These are phyloP conservation scores for Mus spretus DNA, from an alignment of 2,797 vertebrate species.

Conservation along the genomic window DNA sequence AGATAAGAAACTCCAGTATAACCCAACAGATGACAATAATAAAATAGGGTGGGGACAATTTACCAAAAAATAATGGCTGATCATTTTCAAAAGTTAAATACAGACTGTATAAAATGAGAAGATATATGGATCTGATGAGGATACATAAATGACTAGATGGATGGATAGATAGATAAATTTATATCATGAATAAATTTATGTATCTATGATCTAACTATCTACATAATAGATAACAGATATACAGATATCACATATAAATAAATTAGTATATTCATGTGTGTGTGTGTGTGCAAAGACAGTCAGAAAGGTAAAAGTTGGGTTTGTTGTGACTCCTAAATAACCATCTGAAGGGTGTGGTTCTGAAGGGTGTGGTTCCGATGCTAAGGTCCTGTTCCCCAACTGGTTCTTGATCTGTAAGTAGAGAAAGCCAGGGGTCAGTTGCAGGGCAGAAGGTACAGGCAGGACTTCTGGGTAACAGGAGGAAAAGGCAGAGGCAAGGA, in stretches of 20 bases:
- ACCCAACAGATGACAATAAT: background rate
- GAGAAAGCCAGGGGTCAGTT: too few species aligned
- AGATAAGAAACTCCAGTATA: background rate
- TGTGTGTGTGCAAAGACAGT: background rate
- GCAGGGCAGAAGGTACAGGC: too few species aligned
- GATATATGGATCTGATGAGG: background rate
- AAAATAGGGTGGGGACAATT: background rate
- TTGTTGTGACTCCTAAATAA: background rate
- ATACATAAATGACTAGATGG: background rate
- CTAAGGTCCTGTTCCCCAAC: too few species aligned
- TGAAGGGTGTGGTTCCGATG: too few species aligned
- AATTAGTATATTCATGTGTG: background rate
- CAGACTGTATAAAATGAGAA: slow-evolving; percentile 7
- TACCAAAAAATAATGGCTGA: slow-evolving; percentile 10
- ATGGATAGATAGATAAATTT: background rate
- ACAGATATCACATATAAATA: background rate
- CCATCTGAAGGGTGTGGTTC: background rate
- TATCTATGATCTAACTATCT: background rate
- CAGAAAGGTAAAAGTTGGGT: background rate
- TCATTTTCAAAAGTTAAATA: slow-evolving; percentile 28
- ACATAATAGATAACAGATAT: background rate
- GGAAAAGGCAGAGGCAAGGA: too few species aligned
- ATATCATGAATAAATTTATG: background rate
- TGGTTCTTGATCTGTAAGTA: too few species aligned
- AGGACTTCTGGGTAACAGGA: too few species aligned